These are phyloP conservation scores for Spilosoma lubricipeda DNA, from an alignment of 2,888 invertebrate genomes.

Conservation along the genomic window DNA sequence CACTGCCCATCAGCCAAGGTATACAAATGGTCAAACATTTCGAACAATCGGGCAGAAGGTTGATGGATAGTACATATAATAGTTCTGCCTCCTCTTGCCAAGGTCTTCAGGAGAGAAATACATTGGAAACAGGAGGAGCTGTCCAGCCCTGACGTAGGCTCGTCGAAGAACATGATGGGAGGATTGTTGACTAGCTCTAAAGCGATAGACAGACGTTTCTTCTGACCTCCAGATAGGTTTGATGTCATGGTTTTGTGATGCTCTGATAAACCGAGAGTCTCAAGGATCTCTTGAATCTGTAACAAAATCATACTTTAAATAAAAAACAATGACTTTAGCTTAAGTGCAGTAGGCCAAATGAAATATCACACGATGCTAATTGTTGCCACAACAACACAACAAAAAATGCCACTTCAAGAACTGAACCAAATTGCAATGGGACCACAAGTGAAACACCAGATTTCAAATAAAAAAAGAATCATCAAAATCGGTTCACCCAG, in stretches of 20 bases:
- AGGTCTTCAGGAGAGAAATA: slow-evolving; percentile 94
- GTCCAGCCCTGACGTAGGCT: slow-evolving; percentile 98
- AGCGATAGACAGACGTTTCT: slow-evolving; percentile 97
- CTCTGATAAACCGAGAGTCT: slow-evolving; percentile 94
- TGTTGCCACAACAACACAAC: too few relatives aligned
- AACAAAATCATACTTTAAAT: not conserved
- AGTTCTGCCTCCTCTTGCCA: slow-evolving; percentile 96
- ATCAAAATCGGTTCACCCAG: too few relatives aligned
- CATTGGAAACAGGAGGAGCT: slow-evolving; percentile 98
- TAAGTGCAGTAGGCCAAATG: too few relatives aligned
- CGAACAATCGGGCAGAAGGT: slow-evolving; percentile 97
- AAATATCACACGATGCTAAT: too few relatives aligned
- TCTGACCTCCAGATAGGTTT: slow-evolving; percentile 97
- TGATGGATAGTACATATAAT: slow-evolving; percentile 99
- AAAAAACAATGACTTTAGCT: too few relatives aligned
- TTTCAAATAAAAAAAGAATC: too few relatives aligned
- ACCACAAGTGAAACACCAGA: too few relatives aligned
- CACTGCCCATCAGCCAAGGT: slow-evolving; percentile 97
- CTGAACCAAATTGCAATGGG: too few relatives aligned
- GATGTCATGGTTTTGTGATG: slow-evolving; percentile 96
- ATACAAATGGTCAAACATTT: slow-evolving; percentile 98
- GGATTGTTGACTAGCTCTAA: slow-evolving; percentile 98
- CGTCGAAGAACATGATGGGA: slow-evolving; percentile 99
- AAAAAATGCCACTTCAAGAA: too few relatives aligned
- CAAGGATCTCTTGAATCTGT: slow-evolving; percentile 96